These are phyloP conservation scores for Cactoblastis cactorum DNA, from an alignment of 2,888 invertebrate species.

Conservation along the genomic window DNA sequence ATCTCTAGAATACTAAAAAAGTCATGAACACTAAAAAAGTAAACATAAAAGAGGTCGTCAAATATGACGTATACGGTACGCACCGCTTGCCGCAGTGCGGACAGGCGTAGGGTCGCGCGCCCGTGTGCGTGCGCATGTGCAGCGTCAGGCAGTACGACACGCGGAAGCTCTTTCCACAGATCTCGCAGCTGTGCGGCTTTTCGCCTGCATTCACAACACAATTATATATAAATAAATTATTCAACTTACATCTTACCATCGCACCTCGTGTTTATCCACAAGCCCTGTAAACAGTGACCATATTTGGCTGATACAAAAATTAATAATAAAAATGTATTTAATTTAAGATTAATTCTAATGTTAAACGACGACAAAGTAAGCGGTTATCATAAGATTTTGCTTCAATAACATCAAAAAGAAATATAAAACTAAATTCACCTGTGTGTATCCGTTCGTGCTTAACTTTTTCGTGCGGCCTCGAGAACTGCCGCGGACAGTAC, in stretches of 20 bases:
- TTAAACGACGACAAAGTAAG: not conserved
- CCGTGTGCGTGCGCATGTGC: conserved; percentile 89
- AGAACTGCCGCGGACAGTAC: conserved; percentile 85
- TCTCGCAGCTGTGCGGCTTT: conserved; percentile 88
- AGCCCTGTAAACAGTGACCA: no score
- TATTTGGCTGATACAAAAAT: no score
- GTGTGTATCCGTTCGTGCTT: conserved; percentile 92
- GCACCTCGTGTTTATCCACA: no score
- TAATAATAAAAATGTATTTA: no score
- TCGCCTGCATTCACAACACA: conserved; percentile 71
- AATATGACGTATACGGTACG: not conserved
- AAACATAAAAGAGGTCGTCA: no score
- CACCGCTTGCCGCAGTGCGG: conserved; percentile 58
- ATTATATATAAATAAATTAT: not conserved
- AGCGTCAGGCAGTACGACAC: conserved; percentile 89
- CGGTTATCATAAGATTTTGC: not conserved
- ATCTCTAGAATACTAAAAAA: no score
- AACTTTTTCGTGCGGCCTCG: conserved; percentile 88
- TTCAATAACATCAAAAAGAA: not conserved
- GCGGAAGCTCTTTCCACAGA: conserved; percentile 89
- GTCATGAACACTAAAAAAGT: no score
- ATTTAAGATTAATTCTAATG: no score
- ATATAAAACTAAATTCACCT: conserved; percentile 46
- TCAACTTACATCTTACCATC: no score
- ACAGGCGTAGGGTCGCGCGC: conserved; percentile 87